Evolutionary conservation across 2,888 invertebrate species (phyloP), one percentile per base, ranked within the genome.

Genomic region (Chydorus sphaericus): DNA sequence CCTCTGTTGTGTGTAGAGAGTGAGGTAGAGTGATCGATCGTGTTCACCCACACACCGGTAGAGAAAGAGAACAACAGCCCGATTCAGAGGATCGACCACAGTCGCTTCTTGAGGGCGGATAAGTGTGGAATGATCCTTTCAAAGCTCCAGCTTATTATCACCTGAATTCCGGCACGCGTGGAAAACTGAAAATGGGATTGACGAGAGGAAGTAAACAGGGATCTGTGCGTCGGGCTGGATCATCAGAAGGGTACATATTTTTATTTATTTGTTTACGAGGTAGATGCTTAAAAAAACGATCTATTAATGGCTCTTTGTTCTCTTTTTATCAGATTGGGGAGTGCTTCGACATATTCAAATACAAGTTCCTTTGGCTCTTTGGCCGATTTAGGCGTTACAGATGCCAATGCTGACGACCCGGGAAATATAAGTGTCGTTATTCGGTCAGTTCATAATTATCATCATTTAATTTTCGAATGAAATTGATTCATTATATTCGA

Each of bases 371-470:
- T 52, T 18, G 52, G 36, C n/a, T 52, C 52, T 10, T 37, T 52
- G 7, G 33, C 52, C 37, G 52, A 52, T 36, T n/a, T 52, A n/a
- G 33, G 37, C 28, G n/a, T 10, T 37, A 23, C 33, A 10, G 30
- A 33, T 33, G 36, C 14, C 26, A 16, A 60, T 39, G 65, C 65
- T 16, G 64, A 63, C 48, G 67, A 67, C 36, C 85, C 86, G 65
- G 88, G 89, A 67, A 90, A 87, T 65, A 88, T 90, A 64, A 88
- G 88, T 68, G 91, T 91, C 10, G 88, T 88, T 30, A 82, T 91
- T 60, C 80, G 87, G 86, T 85, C 69, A 70, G 37, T 30, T 29
- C 16, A 18, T 2, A 11, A 16, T 36, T 28, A 18, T 28, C 26
- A 18, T 3, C 5, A 14, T 48, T 14, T 33, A 10, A 20, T 31